Evolutionary conservation across 2,113 vertebrate species (phyloP).

Genomic region (Aphyosemion australe): DNA sequence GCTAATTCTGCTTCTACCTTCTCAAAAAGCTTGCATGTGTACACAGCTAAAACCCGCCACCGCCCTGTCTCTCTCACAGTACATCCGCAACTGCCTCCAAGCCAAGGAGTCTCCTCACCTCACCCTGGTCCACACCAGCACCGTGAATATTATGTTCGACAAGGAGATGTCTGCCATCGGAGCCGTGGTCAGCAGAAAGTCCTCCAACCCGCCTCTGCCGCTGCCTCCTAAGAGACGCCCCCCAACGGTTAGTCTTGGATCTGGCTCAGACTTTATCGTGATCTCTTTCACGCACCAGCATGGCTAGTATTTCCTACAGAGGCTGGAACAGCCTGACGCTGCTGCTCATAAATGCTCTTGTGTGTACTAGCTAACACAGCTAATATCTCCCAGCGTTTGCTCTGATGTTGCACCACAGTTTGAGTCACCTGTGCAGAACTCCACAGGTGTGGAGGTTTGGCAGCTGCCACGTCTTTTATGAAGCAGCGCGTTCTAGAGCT

Average conservation of each 20-base stretch:
- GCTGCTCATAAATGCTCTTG: not conserved
- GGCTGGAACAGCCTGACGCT: not conserved
- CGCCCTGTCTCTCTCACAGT: constrained; percentile 74
- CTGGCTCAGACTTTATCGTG: not conserved
- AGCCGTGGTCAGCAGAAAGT: constrained; percentile 86
- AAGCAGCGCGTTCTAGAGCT: constrained; percentile 8
- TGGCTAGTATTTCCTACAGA: too few relatives aligned
- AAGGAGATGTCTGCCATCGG: constrained; percentile 90
- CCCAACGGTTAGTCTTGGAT: constrained; percentile 82
- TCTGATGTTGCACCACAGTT: not conserved
- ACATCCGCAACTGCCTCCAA: constrained; percentile 89
- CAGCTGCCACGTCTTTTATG: constrained; percentile 46
- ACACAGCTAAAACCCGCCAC: not conserved
- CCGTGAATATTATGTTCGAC: constrained; percentile 90
- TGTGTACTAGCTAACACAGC: constrained; percentile 1
- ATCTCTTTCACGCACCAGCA: not conserved
- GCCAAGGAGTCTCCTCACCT: constrained; percentile 88
- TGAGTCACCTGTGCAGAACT: constrained; percentile 14
- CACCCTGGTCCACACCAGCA: constrained; percentile 88
- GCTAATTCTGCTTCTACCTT: not conserved
- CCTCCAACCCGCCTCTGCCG: constrained; percentile 89
- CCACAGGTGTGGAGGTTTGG: constrained; percentile 50
- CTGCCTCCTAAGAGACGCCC: constrained; percentile 92
- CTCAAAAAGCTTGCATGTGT: not conserved
- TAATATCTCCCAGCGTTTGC: too few relatives aligned